These are phyloP conservation scores for Euborellia annulipes DNA, from an alignment of 1,140 invertebrate species.

Conservation along the genomic window DNA sequence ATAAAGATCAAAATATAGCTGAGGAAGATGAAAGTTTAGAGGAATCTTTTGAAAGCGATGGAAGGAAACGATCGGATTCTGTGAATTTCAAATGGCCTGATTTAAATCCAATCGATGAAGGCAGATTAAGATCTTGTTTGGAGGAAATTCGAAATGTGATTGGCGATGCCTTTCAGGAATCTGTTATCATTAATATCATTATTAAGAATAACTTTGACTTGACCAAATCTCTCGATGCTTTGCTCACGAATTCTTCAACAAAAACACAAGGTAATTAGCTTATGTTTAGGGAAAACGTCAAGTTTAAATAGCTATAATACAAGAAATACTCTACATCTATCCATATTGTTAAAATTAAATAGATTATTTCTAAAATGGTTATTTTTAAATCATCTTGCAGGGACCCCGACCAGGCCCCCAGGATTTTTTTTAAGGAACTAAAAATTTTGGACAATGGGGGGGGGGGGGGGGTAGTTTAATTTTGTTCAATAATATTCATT, in stretches of 20 bases:
- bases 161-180: constrained; percentile 56
- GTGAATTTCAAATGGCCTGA: constrained; percentile 26
- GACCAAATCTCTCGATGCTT: constrained; percentile 50
- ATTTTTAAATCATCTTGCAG: no score
- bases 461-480: no score
- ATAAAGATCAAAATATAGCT: constrained; percentile 50
- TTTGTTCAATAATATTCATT: no score
- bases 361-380: not conserved
- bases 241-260: constrained; percentile 42
- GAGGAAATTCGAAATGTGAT: constrained; percentile 66
- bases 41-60: no score
- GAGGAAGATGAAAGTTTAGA: constrained; percentile 62
- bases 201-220: constrained; percentile 53
- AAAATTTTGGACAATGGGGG: no score
- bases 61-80: constrained; percentile 14
- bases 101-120: constrained; percentile 47
- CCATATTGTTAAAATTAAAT: not conserved
- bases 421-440: no score
- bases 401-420: no score
- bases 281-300: no score
- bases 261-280: no score
- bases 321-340: not conserved
- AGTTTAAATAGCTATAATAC: no score
- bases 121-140: constrained; percentile 63
- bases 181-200: constrained; percentile 45